Base-by-base conservation (phyloP, 1,140 invertebrate genomes). In the Hylaeus anthracinus region DNA sequence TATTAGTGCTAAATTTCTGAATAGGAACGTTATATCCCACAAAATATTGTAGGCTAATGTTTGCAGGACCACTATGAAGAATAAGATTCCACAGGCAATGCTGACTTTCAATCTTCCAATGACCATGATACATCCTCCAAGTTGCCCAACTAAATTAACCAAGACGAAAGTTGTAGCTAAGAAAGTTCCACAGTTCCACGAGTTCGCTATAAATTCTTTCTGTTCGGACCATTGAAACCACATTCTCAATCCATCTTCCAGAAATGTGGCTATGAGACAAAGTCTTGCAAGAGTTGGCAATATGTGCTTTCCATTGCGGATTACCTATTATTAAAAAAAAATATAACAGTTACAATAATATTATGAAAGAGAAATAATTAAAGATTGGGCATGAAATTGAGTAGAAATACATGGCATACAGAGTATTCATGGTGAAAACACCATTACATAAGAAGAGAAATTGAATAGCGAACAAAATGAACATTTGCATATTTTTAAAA, bases 171-270 rank as follows among this genome's bases (percentile, higher is more conserved):
- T 73, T 15, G 97, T 98, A 5, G 98, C 98, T 60, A 99, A 91
- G 90, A 99, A 97, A 90, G 96, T 97, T 3, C 99, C 99, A 94
- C 98, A 99, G n/a, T 96, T 96, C 99, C 99, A 99, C 4, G 98
- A 98, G 93, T 98, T 96, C 91, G 99, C 96, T 98, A 99, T 99
- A 90, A 99, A 99, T 90, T 99, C 98, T 53, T 98, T 95, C 91
- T 99, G 99, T 90, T 99, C 98, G 53, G 96, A 96, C 99, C 99
- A 99, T 93, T 99, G 99, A 88, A 98, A 97, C 96, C 98, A 99
- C 99, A 99, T 99, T 82, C 99, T 96, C 58, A 99, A 95, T 1
- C 99, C 99, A 96, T 99, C 99, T 95, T 99, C 99, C 48, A 99
- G 95, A 94, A 99, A 99, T 86, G 99, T 99, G 79, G 98, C 98